Conservation (phyloP, 2,888 invertebrate species). For the Ormyrus nitidulus region DNA sequence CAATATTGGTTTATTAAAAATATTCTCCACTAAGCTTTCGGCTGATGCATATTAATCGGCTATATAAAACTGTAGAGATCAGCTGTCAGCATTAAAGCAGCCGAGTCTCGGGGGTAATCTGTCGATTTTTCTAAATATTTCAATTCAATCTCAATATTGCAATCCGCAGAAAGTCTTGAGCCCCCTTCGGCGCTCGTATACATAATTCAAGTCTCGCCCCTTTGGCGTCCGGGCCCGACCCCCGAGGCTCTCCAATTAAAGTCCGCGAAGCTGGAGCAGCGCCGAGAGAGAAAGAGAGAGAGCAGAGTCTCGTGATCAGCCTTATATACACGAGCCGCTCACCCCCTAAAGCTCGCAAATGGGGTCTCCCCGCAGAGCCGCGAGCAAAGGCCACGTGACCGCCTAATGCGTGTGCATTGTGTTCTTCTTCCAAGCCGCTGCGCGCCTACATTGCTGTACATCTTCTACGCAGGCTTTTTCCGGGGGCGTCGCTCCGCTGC, state of each 20-base stretch:
- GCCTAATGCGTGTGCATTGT: not conserved
- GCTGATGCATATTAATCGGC: too few species aligned
- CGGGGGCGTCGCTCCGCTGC: not conserved
- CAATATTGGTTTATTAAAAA: too few species aligned
- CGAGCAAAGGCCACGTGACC: slow-evolving; percentile 43
- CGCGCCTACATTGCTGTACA: slow-evolving; percentile 10
- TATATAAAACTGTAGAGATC: too few species aligned
- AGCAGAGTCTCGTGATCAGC: not conserved
- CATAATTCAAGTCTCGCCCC: slow-evolving; percentile 44
- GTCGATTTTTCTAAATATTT: slow-evolving; percentile 32
- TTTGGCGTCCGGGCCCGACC: not conserved
- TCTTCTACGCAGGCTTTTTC: not conserved
- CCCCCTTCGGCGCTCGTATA: slow-evolving; percentile 15
- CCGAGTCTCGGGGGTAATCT: too few species aligned
- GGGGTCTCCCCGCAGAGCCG: slow-evolving; percentile 3
- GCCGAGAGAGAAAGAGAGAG: slow-evolving; percentile 1
- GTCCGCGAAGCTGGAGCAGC: slow-evolving; percentile 27
- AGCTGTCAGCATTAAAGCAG: too few species aligned
- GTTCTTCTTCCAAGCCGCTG: not conserved
- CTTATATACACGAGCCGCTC: not conserved
- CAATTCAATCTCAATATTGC: slow-evolving; percentile 35
- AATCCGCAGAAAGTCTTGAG: not conserved
- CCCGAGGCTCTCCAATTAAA: slow-evolving; percentile 55
- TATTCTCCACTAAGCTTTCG: too few species aligned
- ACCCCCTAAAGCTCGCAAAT: slow-evolving; percentile 4